Percentiles rank a stretch among this genome's conserved stretches.
phyloP scores from a whole-genome alignment of 2,888 invertebrate genomes.

The Anarsia innoxiella region DNA sequence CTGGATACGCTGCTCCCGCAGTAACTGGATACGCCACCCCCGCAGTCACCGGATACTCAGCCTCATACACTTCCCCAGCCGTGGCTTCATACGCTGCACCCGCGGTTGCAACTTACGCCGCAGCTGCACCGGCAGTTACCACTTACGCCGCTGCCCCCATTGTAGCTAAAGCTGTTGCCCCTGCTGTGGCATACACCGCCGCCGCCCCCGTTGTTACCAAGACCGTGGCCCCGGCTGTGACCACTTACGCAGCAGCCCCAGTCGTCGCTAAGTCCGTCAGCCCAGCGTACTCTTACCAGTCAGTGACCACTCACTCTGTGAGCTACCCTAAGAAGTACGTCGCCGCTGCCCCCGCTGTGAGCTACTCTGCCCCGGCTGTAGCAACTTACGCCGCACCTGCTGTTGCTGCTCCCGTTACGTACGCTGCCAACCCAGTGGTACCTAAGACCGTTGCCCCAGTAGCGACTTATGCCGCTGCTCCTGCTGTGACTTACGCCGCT shows the following conservation, averaged over 20 bases:
- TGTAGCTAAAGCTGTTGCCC: constrained; percentile 19
- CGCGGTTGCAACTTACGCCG: constrained; percentile 23
- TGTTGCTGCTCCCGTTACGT: constrained; percentile 47
- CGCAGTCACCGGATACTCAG: constrained; percentile 28
- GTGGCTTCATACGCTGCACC: constrained; percentile 23
- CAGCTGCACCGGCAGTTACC: constrained; percentile 30
- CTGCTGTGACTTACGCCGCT: constrained; percentile 1
- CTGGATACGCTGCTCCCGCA: constrained; percentile 19
- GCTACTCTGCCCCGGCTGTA: constrained; percentile 25
- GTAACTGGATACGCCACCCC: constrained; percentile 16
- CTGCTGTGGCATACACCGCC: constrained; percentile 12
- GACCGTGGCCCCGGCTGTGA: constrained; percentile 12
- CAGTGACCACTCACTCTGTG: constrained; percentile 15
- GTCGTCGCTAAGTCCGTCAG: constrained; percentile 19
- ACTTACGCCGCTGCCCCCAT: constrained; percentile 24
- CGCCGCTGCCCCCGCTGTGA: constrained; percentile 29
- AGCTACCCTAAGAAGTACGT: constrained; percentile 36
- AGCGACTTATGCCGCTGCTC: constrained; percentile 26
- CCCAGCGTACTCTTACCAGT: constrained; percentile 15
- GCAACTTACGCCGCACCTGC: constrained; percentile 37
- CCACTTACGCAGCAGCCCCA: constrained; percentile 17
- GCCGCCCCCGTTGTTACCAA: constrained; percentile 15
- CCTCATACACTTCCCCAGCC: constrained; percentile 52
- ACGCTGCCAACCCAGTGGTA: too few species aligned
- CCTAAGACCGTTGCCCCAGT: constrained; percentile 9